A percentile compares a stretch with the other conserved stretches of the same genome.
Evolutionary conservation across 2,113 vertebrate species (phyloP).

Genomic region (Sinocyclocheilus maitianheensis): DNA sequence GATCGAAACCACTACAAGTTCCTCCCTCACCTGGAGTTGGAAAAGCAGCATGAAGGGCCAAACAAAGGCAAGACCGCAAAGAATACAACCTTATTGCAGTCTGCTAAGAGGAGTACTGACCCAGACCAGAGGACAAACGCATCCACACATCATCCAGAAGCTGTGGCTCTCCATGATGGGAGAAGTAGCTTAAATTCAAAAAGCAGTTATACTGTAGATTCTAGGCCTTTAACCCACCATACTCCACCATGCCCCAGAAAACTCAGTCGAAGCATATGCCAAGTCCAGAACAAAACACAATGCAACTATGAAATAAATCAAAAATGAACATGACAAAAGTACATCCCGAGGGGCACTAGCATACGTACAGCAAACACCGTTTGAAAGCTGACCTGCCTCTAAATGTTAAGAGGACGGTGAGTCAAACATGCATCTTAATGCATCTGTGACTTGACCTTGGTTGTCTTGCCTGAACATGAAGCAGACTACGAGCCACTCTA

Average conservation of each 20-base stretch:
- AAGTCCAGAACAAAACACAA: not conserved
- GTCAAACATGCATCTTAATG: not conserved
- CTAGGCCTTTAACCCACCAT: not conserved
- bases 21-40: not conserved
- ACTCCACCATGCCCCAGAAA: not conserved
- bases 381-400: slow-evolving; percentile 1
- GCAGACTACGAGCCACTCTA: slow-evolving; percentile 51
- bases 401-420: not conserved
- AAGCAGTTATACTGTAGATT: not conserved
- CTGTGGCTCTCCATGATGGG: not conserved
- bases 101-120: not conserved
- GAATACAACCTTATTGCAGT: slow-evolving; percentile 26
- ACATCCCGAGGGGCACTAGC: not conserved
- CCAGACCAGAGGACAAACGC: no score
- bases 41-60: not conserved
- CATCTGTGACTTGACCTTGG: not conserved
- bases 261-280: not conserved
- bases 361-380: not conserved
- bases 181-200: not conserved
- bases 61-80: not conserved
- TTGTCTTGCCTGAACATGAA: slow-evolving; percentile 62
- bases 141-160: not conserved
- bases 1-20: not conserved
- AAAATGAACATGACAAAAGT: not conserved
- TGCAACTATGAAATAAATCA: not conserved